Percentiles rank a stretch among this genome's conserved stretches.
Evolutionary conservation across 2,888 invertebrate genomes (phyloP).

Genomic region (Panzeria rudis): DNA sequence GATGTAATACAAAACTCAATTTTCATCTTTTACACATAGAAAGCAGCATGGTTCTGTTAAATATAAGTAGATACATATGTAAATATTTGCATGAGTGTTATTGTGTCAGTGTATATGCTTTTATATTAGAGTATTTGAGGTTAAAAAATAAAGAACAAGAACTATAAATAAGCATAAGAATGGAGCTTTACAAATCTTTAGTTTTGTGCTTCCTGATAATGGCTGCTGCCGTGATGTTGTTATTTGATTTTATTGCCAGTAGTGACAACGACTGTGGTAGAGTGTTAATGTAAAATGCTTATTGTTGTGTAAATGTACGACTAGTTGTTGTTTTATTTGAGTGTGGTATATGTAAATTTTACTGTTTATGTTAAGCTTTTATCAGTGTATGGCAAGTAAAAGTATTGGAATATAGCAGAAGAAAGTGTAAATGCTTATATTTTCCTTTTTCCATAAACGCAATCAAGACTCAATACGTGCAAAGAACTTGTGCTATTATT

Average conservation of each 20-base stretch:
- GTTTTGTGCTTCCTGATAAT: constrained; percentile 51
- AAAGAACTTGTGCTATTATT: neutral
- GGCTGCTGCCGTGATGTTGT: constrained; percentile 12
- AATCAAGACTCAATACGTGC: constrained; percentile 26
- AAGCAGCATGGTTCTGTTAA: constrained; percentile 17
- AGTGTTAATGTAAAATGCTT: neutral
- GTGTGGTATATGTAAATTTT: neutral
- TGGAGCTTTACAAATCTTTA: constrained; percentile 54
- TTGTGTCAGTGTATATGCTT: neutral
- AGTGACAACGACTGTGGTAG: neutral
- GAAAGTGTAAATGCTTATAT: constrained; percentile 41
- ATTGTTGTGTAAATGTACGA: neutral
- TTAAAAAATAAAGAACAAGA: neutral
- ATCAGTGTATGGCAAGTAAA: constrained; percentile 6
- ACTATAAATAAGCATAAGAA: constrained; percentile 63
- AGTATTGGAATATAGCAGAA: neutral
- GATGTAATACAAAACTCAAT: constrained; percentile 3
- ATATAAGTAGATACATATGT: neutral
- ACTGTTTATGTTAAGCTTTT: constrained; percentile 50
- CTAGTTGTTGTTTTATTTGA: constrained; percentile 29
- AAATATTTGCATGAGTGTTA: neutral
- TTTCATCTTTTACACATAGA: constrained; percentile 31
- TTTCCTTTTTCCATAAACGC: constrained; percentile 40
- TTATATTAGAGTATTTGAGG: constrained; percentile 6
- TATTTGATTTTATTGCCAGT: constrained; percentile 6